Evolutionary conservation across 1,140 invertebrate species (phyloP).

Genomic region (Pachypeltis micranthus): DNA sequence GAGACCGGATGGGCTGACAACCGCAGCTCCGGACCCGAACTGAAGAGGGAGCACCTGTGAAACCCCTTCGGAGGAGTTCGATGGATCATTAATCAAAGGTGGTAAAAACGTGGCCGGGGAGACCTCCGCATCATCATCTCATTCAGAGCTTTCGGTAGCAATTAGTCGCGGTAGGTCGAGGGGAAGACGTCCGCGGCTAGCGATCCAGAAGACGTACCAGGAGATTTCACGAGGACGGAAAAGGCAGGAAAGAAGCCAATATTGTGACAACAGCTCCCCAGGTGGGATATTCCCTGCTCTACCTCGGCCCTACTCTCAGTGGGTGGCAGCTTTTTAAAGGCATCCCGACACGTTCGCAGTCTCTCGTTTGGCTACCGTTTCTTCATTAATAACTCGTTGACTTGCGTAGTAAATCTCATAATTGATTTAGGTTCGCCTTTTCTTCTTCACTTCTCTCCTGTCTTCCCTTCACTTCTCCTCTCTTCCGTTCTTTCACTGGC

Average conservation of each 20-base stretch:
- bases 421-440: constrained; percentile 6
- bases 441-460: constrained; percentile 2
- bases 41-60: not conserved
- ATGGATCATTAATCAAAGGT: not conserved
- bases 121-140: not conserved
- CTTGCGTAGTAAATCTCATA: constrained; percentile 19
- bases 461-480: not conserved
- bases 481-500: not conserved
- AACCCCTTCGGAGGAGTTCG: not conserved
- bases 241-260: not conserved
- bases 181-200: not conserved
- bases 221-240: not conserved
- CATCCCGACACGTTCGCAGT: not conserved
- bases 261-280: not conserved
- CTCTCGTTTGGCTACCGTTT: constrained; percentile 5
- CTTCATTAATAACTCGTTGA: constrained; percentile 20
- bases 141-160: not conserved
- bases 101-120: not conserved
- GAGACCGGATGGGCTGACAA: too few species aligned
- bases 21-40: too few species aligned
- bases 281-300: not conserved
- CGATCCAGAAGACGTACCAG: too few species aligned
- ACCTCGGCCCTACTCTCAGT: not conserved
- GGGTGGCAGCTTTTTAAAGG: not conserved
- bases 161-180: not conserved